These are phyloP conservation scores for Talpa occidentalis DNA, from an alignment of 2,113 vertebrate species.

Conservation along the genomic window DNA sequence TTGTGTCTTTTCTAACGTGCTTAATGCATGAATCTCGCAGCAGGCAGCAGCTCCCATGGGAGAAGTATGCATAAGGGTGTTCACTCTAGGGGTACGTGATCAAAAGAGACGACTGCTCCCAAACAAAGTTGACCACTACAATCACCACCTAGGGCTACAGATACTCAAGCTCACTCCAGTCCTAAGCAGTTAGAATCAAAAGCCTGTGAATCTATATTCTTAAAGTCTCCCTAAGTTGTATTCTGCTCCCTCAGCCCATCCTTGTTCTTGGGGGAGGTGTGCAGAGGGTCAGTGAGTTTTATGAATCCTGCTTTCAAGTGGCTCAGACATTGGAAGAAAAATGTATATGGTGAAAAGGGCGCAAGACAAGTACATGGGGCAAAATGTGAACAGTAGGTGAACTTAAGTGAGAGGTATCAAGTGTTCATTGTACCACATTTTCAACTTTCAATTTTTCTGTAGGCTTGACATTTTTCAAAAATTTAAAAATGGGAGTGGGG, in stretches of 20 bases:
- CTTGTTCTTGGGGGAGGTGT: not conserved
- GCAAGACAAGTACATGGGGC: too few relatives aligned
- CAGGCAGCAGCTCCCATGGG: not conserved
- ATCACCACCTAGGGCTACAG: conserved; percentile 8
- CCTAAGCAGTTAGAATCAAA: not conserved
- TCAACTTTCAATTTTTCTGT: not conserved
- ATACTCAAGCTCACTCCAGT: not conserved
- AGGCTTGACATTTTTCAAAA: not conserved
- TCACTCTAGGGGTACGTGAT: not conserved
- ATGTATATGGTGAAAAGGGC: not conserved
- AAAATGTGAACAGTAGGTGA: not conserved
- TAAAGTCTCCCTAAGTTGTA: not conserved
- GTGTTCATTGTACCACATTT: not conserved
- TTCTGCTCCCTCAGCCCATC: not conserved
- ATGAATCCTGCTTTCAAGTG: not conserved
- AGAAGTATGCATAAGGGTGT: not conserved
- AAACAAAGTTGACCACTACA: not conserved
- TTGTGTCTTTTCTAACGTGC: not conserved
- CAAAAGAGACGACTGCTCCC: not conserved
- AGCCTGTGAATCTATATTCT: not conserved
- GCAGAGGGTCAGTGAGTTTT: not conserved
- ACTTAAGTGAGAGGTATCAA: not conserved
- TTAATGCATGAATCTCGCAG: not conserved
- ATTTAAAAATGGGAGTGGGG: not conserved
- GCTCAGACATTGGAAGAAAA: not conserved